phyloP scores from a whole-genome alignment of 2,888 invertebrate species.

The Apodemia hepburni region DNA sequence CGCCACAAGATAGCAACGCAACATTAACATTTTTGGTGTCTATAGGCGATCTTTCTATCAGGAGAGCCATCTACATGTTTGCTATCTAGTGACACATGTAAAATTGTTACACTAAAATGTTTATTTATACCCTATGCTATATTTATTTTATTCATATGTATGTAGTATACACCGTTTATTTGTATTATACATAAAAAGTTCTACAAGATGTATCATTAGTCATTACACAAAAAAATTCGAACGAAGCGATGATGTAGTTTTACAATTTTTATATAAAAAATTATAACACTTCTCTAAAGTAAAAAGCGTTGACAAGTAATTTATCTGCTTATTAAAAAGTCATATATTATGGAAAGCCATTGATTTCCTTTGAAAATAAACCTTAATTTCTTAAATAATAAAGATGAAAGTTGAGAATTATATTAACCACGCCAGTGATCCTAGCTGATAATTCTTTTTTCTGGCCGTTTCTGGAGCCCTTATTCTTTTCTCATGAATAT shows the following conservation, averaged over 20 bases:
- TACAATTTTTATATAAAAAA: background rate
- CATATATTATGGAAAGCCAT: background rate
- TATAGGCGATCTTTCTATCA: too few relatives aligned
- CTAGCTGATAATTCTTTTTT: background rate
- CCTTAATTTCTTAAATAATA: background rate
- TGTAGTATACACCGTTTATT: too few relatives aligned
- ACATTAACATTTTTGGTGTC: too few relatives aligned
- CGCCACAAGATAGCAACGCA: too few relatives aligned
- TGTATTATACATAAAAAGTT: too few relatives aligned
- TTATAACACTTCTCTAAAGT: background rate
- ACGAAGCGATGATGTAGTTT: background rate
- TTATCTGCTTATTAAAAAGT: slow-evolving; percentile 4
- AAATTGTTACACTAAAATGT: too few relatives aligned
- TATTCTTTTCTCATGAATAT: background rate
- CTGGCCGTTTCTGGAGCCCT: background rate
- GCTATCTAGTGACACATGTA: too few relatives aligned
- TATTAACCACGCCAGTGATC: background rate
- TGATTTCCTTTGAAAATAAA: background rate
- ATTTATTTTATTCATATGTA: too few relatives aligned
- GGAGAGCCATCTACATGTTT: too few relatives aligned
- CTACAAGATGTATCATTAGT: too few relatives aligned
- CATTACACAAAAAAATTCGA: too few relatives aligned
- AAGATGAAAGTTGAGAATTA: background rate
- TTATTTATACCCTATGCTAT: too few relatives aligned
- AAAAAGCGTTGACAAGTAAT: background rate